Conservation (phyloP, 1,140 invertebrate species). For the Drosophila repletoides region DNA sequence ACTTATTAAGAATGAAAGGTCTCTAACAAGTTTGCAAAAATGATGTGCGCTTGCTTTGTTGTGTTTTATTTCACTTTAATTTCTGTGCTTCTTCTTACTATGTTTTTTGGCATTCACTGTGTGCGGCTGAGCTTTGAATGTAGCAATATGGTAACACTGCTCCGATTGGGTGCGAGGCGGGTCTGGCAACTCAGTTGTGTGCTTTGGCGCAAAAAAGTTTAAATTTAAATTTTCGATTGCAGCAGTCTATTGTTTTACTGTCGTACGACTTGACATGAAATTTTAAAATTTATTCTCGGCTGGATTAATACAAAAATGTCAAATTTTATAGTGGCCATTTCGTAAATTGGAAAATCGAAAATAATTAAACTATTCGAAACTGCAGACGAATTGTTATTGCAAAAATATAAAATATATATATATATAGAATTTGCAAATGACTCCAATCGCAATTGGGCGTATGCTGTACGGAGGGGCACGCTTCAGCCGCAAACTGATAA, state of each 20-base stretch:
- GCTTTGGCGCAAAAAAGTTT: background rate
- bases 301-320: constrained; percentile 55
- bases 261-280: constrained; percentile 1
- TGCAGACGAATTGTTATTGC: constrained; percentile 20
- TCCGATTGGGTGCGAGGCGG: too few species aligned
- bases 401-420: too few species aligned
- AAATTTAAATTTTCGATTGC: background rate
- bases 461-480: constrained; percentile 16
- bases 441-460: constrained; percentile 25
- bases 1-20: too few species aligned
- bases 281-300: constrained; percentile 5
- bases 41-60: too few species aligned
- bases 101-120: too few species aligned
- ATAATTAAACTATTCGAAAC: constrained; percentile 23
- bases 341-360: constrained; percentile 29
- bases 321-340: constrained; percentile 59
- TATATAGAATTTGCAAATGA: constrained; percentile 57
- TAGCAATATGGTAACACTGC: too few species aligned
- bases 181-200: too few species aligned
- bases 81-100: too few species aligned
- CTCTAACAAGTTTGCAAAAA: too few species aligned
- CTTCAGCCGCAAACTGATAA: constrained; percentile 30
- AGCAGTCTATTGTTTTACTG: constrained; percentile 15
- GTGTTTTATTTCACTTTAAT: too few species aligned
- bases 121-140: too few species aligned